A percentile compares a stretch with the other conserved stretches of the same genome.
Conservation (phyloP, 2,113 vertebrate species). For the Lepus timidus region DNA sequence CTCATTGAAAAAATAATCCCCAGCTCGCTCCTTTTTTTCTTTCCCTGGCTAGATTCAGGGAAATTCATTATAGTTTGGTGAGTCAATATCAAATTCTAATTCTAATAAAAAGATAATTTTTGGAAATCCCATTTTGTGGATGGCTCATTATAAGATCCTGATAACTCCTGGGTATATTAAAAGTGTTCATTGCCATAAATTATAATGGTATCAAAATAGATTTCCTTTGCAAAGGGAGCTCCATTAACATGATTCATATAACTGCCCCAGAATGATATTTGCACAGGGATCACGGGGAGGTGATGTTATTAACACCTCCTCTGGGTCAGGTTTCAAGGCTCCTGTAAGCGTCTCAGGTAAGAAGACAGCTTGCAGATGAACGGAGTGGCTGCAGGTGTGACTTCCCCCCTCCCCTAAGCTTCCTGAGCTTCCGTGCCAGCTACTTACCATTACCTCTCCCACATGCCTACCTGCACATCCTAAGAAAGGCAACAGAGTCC, state of each 20-base stretch:
- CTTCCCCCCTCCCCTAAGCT: neutral
- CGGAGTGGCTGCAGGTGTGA: neutral
- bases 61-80: constrained; percentile 66
- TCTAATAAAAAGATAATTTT: constrained; percentile 76
- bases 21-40: neutral
- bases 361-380: neutral
- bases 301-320: neutral
- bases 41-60: neutral
- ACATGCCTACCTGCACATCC: neutral
- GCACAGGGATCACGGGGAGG: neutral
- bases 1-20: constrained; percentile 4
- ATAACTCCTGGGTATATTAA: constrained; percentile 69
- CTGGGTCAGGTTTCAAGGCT: neutral
- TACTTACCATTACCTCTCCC: neutral
- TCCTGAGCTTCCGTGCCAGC: neutral
- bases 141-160: constrained; percentile 73
- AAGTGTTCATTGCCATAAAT: constrained; percentile 68
- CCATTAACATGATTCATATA: constrained; percentile 57
- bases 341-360: neutral
- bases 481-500: neutral
- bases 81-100: constrained; percentile 70
- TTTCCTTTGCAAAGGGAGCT: constrained; percentile 67
- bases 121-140: constrained; percentile 65
- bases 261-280: constrained; percentile 48
- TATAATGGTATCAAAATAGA: constrained; percentile 67